A percentile compares a stretch with the other conserved stretches of the same genome.
Conservation (phyloP, 2,888 invertebrate genomes). For the Ischnura elegans region DNA sequence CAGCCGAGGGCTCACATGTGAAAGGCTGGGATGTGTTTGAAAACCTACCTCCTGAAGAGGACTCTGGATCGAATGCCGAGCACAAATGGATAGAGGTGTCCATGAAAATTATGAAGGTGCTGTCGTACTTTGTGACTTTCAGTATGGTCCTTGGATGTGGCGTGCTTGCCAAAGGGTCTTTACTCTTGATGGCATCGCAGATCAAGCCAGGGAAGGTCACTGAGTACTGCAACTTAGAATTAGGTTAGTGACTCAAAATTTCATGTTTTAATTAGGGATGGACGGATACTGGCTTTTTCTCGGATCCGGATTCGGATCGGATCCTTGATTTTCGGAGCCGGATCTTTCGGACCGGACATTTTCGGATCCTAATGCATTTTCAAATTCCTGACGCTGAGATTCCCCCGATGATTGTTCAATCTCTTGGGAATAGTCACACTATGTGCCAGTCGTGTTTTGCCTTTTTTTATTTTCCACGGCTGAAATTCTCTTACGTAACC, state of each 20-base stretch:
- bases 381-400: too few species aligned
- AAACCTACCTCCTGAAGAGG: slow-evolving; percentile 92
- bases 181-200: slow-evolving; percentile 96
- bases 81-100: slow-evolving; percentile 92
- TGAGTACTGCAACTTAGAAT: slow-evolving; percentile 90
- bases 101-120: slow-evolving; percentile 89
- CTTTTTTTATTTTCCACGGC: too few species aligned
- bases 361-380: too few species aligned
- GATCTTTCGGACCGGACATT: too few species aligned
- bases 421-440: too few species aligned
- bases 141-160: slow-evolving; percentile 90
- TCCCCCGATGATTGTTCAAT: too few species aligned
- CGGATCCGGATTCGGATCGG: too few species aligned
- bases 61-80: slow-evolving; percentile 93
- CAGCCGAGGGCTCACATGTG: slow-evolving; percentile 82
- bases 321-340: too few species aligned
- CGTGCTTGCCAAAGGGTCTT: slow-evolving; percentile 92
- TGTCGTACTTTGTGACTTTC: slow-evolving; percentile 92
- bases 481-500: too few species aligned
- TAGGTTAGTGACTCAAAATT: slow-evolving; percentile 80
- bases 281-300: too few species aligned
- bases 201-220: slow-evolving; percentile 86
- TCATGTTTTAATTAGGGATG: too few species aligned
- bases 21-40: slow-evolving; percentile 99
- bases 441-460: too few species aligned